Evolutionary conservation across 2,888 invertebrate species (phyloP), one percentile per base, ranked within the genome.

Genomic region (Anthrax anthrax): DNA sequence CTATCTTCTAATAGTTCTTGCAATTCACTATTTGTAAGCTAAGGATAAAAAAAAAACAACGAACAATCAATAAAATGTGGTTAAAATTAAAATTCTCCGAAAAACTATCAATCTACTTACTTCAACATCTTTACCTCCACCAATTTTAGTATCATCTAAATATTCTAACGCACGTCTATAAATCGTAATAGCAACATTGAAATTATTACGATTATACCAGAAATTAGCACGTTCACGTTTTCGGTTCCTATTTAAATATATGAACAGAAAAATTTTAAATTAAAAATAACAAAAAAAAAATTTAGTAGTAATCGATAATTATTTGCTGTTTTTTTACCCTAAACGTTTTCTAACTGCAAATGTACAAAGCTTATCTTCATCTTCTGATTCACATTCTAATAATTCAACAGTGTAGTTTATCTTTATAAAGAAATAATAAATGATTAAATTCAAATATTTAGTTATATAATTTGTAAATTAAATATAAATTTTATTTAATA

Each of bases 181-280:
- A 56, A 89, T 78, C 58, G 88, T 87, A 47, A 94, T 83, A 2
- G 92, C 89, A 18, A 82, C 72, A 32, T 77, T 77, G 45, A 80
- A 79, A 59, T 94, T 92, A 19, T 80, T 80, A 42, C 92, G 77
- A 18, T 78, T 75, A 62, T 88, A 94, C 82, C 88, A 88, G 77
- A 85, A 89, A 66, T 94, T 94, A 8, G 94, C 95, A 46, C 88
- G 76, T 57, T 85, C 83, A 50, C 89, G 78, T 61, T 88, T 89
- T 49, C 73, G 72, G 56, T 80, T 78, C 14, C 84, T 83, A 56
- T 29, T 29, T 12, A 23, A 23, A 23, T 23, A 23, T 23, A 23
- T 6, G n/a, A n/a, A n/a, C n/a, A n/a, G n/a, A n/a, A n/a, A n/a
- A n/a, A n/a, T n/a, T n/a, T n/a, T n/a, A n/a, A n/a, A n/a, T n/a